Conservation (phyloP, 2,113 vertebrate species). For the Nycticebus coucang region DNA sequence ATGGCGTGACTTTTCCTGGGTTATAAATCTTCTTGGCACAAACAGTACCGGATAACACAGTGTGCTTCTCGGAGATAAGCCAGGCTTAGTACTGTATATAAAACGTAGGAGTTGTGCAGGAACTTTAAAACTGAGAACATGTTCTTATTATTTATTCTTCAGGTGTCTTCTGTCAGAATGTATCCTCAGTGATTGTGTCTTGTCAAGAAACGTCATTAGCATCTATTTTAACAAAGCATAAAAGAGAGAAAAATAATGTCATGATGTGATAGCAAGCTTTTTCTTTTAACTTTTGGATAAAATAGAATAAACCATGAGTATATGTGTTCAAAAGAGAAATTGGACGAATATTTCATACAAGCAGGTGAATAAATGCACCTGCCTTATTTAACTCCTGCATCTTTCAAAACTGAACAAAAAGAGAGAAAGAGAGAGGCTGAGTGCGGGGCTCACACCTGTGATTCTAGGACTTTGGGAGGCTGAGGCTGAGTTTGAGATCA, state of each 20-base stretch:
- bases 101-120: constrained; percentile 41
- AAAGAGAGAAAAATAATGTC: constrained; percentile 69
- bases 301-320: constrained; percentile 46
- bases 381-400: constrained; percentile 59
- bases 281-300: constrained; percentile 55
- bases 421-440: background rate
- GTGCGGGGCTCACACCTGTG: no score
- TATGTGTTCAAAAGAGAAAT: constrained; percentile 26
- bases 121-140: constrained; percentile 61
- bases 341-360: constrained; percentile 53
- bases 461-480: no score
- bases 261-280: constrained; percentile 76
- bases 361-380: constrained; percentile 67
- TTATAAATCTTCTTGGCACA: constrained; percentile 65
- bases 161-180: constrained; percentile 63
- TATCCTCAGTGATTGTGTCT: background rate
- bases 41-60: background rate
- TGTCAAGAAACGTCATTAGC: constrained; percentile 59
- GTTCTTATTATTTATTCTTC: constrained; percentile 55
- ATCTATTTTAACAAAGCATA: constrained; percentile 75
- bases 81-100: background rate
- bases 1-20: constrained; percentile 59
- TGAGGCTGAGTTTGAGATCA: no score
- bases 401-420: constrained; percentile 57
- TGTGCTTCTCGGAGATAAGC: background rate